A percentile compares a stretch with the other conserved stretches of the same genome.
These are phyloP conservation scores for Epinephelus moara DNA, from an alignment of 2,113 vertebrate genomes.

Conservation along the genomic window DNA sequence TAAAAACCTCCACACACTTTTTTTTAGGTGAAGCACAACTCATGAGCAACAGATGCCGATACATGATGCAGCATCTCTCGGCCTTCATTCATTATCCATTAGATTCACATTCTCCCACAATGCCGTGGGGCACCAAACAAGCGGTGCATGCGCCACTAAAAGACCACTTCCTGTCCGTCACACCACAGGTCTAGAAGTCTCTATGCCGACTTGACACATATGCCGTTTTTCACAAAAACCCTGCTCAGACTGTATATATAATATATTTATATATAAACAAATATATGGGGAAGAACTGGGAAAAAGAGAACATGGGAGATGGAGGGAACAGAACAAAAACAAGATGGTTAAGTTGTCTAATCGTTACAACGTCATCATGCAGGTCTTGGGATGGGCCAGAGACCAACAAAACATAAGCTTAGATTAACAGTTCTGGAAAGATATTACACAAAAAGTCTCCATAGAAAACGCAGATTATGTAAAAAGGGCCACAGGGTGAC, in stretches of 20 bases:
- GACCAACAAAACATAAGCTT: constrained; percentile 88
- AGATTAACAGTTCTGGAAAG: constrained; percentile 89
- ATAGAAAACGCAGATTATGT: constrained; percentile 93
- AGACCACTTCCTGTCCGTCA: constrained; percentile 81
- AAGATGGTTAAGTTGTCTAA: constrained; percentile 88
- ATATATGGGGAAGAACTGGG: constrained; percentile 44
- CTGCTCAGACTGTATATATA: constrained; percentile 80
- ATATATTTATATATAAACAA: constrained; percentile 77
- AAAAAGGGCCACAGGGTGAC: constrained; percentile 98
- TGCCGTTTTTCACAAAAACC: constrained; percentile 75
- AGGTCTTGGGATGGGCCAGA: constrained; percentile 87
- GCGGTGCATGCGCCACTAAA: constrained; percentile 43
- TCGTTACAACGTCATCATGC: constrained; percentile 93
- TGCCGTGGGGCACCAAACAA: constrained; percentile 80
- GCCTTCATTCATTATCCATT: constrained; percentile 84
- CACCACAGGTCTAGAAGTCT: constrained; percentile 83
- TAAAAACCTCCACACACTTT: constrained; percentile 61
- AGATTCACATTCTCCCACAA: constrained; percentile 88
- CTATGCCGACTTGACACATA: constrained; percentile 86
- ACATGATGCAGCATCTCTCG: constrained; percentile 82
- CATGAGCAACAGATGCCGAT: constrained; percentile 84
- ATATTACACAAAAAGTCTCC: constrained; percentile 95
- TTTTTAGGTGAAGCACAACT: constrained; percentile 84
- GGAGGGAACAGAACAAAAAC: constrained; percentile 66
- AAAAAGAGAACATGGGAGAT: constrained; percentile 27